A percentile compares a stretch with the other conserved stretches of the same genome.
Evolutionary conservation across 2,888 invertebrate genomes (phyloP).

Genomic region (Mechanitis messenoides): DNA sequence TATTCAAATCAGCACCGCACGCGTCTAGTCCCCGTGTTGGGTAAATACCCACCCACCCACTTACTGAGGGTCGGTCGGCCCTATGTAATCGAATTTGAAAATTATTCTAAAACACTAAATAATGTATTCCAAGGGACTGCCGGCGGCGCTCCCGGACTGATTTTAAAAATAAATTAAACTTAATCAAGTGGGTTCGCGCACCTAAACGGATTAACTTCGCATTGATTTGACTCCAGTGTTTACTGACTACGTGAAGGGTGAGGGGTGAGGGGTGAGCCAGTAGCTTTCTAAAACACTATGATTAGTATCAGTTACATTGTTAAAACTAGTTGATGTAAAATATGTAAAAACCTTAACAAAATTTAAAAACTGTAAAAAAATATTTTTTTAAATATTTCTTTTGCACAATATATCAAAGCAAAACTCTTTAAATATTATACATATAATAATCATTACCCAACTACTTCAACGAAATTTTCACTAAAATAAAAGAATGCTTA

Average conservation of each 20-base stretch:
- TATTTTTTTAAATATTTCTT: no score
- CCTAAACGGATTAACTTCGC: constrained; percentile 76
- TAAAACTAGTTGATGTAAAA: not conserved
- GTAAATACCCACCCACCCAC: constrained; percentile 65
- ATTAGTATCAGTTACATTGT: constrained; percentile 42
- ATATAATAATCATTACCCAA: no score
- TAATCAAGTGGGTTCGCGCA: constrained; percentile 77
- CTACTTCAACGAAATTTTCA: no score
- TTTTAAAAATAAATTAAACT: constrained; percentile 77
- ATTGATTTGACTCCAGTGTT: constrained; percentile 74
- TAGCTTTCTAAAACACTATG: constrained; percentile 63
- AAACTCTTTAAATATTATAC: no score
- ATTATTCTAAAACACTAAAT: constrained; percentile 78
- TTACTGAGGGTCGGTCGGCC: constrained; percentile 74
- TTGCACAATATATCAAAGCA: no score
- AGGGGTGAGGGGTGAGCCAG: constrained; percentile 39
- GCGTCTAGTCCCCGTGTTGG: constrained; percentile 75
- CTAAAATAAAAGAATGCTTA: no score
- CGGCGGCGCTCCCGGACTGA: constrained; percentile 66
- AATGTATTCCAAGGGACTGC: constrained; percentile 75
- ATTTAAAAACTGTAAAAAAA: no score
- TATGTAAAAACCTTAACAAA: not conserved
- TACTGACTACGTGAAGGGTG: constrained; percentile 63
- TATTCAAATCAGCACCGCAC: constrained; percentile 76
- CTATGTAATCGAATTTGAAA: constrained; percentile 78